These are phyloP conservation scores for Drosophila takahashii DNA, from an alignment of 1,140 invertebrate genomes.

Conservation along the genomic window DNA sequence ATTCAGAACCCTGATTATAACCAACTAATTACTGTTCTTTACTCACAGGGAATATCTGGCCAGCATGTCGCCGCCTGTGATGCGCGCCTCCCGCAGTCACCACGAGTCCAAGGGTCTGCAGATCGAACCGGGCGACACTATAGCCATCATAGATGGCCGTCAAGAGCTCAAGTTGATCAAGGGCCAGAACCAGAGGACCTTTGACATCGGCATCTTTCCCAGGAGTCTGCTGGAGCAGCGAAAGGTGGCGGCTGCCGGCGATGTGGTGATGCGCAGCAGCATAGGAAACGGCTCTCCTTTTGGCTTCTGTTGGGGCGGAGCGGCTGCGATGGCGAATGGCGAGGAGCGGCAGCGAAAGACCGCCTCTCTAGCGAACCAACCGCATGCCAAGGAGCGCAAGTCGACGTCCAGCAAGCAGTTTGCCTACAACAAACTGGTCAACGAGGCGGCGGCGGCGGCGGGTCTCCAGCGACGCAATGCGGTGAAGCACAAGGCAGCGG, in stretches of 20 bases:
- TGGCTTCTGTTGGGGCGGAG: conserved; percentile 94
- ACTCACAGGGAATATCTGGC: conserved; percentile 87
- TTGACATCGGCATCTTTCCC: conserved; percentile 93
- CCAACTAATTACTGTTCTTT: not conserved
- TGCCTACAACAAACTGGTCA: conserved; percentile 90
- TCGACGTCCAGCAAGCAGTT: conserved; percentile 88
- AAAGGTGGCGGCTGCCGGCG: conserved; percentile 43
- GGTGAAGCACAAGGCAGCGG: conserved; percentile 38
- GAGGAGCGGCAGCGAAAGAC: conserved; percentile 82
- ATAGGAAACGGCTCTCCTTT: conserved; percentile 87
- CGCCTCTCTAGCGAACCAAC: conserved; percentile 73
- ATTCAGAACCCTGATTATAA: no score
- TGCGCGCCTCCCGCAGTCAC: conserved; percentile 89
- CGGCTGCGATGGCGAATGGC: conserved; percentile 86
- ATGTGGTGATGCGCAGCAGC: conserved; percentile 59
- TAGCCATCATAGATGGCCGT: conserved; percentile 95
- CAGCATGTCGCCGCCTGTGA: conserved; percentile 88
- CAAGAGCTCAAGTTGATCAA: conserved; percentile 98
- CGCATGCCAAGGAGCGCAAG: conserved; percentile 85
- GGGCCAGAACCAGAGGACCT: conserved; percentile 96
- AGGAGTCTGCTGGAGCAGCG: conserved; percentile 68
- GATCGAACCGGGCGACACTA: conserved; percentile 93
- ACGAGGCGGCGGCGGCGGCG: conserved; percentile 85
- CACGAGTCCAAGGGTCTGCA: conserved; percentile 90
- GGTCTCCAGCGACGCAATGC: conserved; percentile 70